phyloP scores from a whole-genome alignment of 2,113 vertebrate genomes.

The Xerus inauris region DNA sequence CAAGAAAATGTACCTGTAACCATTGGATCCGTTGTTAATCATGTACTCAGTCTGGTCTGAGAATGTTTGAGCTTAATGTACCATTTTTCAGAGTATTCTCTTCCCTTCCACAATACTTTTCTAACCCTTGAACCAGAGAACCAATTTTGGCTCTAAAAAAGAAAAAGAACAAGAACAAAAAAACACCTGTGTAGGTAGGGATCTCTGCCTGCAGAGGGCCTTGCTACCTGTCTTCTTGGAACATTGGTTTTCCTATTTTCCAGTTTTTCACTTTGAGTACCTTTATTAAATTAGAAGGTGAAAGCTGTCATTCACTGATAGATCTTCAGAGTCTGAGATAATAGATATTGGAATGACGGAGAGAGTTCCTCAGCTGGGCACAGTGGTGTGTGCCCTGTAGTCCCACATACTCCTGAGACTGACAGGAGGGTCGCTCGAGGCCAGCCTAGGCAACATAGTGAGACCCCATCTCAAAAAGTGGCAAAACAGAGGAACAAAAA shows the following conservation, averaged over 20 bases:
- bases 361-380: neutral
- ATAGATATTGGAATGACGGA: neutral
- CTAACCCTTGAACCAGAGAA: neutral
- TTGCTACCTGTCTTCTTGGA: neutral
- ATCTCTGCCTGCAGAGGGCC: neutral
- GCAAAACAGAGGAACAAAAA: neutral
- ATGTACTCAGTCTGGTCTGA: neutral
- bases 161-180: neutral
- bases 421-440: neutral
- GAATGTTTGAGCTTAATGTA: neutral
- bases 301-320: neutral
- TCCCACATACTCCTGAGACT: neutral
- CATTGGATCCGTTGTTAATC: neutral
- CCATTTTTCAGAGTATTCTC: neutral
- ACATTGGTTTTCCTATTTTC: neutral
- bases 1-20: neutral
- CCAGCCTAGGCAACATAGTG: neutral
- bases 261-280: neutral
- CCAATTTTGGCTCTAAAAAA: neutral
- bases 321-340: neutral
- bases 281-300: constrained; percentile 31
- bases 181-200: neutral
- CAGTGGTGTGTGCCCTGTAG: neutral
- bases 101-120: neutral
- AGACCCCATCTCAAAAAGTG: neutral